phyloP scores from a whole-genome alignment of 2,797 vertebrate genomes.

The Gastrophryne carolinensis region DNA sequence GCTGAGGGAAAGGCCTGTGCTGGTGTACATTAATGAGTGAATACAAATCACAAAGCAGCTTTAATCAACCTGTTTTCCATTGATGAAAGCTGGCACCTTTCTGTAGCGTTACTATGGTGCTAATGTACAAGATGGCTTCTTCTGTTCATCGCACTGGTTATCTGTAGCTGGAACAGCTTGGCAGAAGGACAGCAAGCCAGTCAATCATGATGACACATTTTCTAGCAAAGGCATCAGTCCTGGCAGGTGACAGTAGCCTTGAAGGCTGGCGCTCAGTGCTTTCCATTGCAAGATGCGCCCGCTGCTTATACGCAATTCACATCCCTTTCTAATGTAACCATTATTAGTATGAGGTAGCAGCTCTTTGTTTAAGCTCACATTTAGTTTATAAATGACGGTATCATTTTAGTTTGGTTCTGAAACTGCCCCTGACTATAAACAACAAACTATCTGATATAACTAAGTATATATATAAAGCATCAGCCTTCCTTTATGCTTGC shows the following conservation, averaged over 20 bases:
- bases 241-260: slow-evolving; percentile 22
- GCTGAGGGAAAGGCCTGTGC: no score
- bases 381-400: not conserved
- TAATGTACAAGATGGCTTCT: not conserved
- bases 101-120: not conserved
- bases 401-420: not conserved
- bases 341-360: no score
- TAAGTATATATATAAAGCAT: slow-evolving; percentile 2
- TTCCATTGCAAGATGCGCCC: not conserved
- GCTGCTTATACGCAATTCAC: not conserved
- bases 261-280: not conserved
- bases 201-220: slow-evolving; percentile 23
- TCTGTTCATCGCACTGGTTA: not conserved
- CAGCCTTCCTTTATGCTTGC: not conserved
- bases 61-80: not conserved
- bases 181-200: not conserved
- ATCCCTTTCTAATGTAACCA: not conserved
- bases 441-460: not conserved
- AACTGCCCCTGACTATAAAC: not conserved
- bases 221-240: not conserved
- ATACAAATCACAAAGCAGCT: not conserved
- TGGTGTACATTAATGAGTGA: not conserved
- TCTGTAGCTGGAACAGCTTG: slow-evolving; percentile 4
- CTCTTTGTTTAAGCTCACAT: not conserved
- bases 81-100: not conserved